Conservation (phyloP, 2,888 invertebrate genomes). For the Xestia rhomboidea region DNA sequence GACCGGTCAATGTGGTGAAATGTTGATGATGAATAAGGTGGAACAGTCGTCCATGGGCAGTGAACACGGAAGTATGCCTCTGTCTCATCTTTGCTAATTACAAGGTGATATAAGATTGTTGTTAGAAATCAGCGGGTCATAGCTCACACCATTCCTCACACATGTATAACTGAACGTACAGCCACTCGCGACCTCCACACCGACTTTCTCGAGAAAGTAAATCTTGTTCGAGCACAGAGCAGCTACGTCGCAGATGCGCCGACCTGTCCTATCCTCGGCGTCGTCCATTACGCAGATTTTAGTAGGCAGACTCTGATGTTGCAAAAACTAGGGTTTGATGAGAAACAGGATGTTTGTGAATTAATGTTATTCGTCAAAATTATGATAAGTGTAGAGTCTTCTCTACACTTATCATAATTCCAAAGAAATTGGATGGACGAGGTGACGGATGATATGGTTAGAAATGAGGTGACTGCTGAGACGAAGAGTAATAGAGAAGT, state of each 20-base stretch:
- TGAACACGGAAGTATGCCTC: background rate
- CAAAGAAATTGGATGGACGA: too few relatives aligned
- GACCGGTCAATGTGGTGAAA: too few relatives aligned
- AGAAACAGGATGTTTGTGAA: background rate
- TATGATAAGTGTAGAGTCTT: background rate
- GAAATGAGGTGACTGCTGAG: too few relatives aligned
- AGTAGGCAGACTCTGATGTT: background rate
- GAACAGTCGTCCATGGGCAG: too few relatives aligned
- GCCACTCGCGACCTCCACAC: constrained; percentile 19
- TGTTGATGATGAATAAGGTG: too few relatives aligned
- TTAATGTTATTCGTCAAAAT: background rate
- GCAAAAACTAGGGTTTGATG: background rate
- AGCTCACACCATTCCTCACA: constrained; percentile 30
- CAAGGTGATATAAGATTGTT: background rate
- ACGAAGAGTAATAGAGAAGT: too few relatives aligned
- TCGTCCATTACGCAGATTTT: too few relatives aligned
- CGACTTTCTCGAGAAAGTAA: constrained; percentile 64
- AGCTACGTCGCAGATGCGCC: background rate
- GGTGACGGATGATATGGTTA: too few relatives aligned
- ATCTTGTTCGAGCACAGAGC: constrained; percentile 51
- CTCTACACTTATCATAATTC: too few relatives aligned
- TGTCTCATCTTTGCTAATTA: background rate
- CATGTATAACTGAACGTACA: background rate
- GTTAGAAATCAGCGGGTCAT: constrained; percentile 16
- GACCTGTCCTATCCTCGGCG: background rate